Conservation (phyloP, 2,113 vertebrate species). For the Trematomus loennbergii region DNA sequence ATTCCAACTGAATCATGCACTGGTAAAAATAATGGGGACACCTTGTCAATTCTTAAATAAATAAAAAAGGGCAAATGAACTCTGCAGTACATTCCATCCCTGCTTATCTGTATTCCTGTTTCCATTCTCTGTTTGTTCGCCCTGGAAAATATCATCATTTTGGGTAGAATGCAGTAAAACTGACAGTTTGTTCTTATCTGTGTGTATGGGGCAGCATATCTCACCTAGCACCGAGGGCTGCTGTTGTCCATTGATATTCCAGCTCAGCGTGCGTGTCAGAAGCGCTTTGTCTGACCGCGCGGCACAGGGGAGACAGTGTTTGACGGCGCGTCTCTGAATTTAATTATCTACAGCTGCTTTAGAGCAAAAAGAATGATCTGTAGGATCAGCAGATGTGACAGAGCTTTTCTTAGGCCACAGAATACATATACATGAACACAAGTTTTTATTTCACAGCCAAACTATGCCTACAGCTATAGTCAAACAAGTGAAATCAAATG, state of each 20-base stretch:
- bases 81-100: neutral
- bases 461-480: neutral
- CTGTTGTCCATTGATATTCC: slow-evolving; percentile 78
- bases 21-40: neutral
- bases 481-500: slow-evolving; percentile 1
- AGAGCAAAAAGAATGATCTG: slow-evolving; percentile 71
- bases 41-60: neutral
- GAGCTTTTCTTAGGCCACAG: slow-evolving; percentile 32
- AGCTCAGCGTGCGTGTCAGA: slow-evolving; percentile 68
- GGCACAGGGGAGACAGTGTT: slow-evolving; percentile 62
- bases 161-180: slow-evolving; percentile 27
- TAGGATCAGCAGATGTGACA: slow-evolving; percentile 60
- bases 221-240: slow-evolving; percentile 29
- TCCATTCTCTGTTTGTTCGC: neutral
- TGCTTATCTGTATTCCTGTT: slow-evolving; percentile 16
- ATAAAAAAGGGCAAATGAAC: neutral
- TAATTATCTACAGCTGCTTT: slow-evolving; percentile 79
- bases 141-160: slow-evolving; percentile 22
- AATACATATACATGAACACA: slow-evolving; percentile 14
- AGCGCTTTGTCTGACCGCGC: slow-evolving; percentile 66
- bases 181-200: slow-evolving; percentile 33
- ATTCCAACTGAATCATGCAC: neutral
- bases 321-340: slow-evolving; percentile 76
- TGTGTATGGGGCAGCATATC: slow-evolving; percentile 26
- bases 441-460: neutral